Percentiles rank a stretch among this genome's conserved stretches.
Evolutionary conservation across 2,888 invertebrate species (phyloP).

Genomic region (Brachypalpus laphriformis): DNA sequence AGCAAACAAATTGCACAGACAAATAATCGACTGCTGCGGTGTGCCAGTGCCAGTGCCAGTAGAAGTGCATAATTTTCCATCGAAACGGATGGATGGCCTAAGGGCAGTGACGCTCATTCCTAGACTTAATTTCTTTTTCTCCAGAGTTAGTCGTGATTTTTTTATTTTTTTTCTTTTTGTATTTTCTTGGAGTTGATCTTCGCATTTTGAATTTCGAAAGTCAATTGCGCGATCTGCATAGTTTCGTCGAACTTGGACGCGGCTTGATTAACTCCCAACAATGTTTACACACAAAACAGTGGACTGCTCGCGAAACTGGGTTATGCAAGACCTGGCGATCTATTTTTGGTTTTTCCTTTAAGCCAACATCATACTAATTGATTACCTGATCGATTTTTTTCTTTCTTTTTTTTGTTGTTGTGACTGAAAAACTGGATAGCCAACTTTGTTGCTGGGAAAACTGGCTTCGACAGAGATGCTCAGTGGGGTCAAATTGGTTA

Average conservation of each 20-base stretch:
- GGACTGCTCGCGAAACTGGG: conserved; percentile 18
- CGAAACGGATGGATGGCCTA: conserved; percentile 9
- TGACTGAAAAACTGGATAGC: conserved; percentile 29
- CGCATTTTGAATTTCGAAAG: conserved; percentile 28
- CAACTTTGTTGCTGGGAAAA: conserved; percentile 22
- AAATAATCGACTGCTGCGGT: conserved; percentile 36
- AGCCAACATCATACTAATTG: conserved; percentile 66
- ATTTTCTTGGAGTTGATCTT: not conserved
- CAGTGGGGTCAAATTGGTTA: conserved; percentile 29
- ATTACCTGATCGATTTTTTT: conserved; percentile 58
- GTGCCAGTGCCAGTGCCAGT: not conserved
- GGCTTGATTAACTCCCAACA: conserved; percentile 25
- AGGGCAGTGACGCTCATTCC: conserved; percentile 10
- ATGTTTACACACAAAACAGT: conserved; percentile 6
- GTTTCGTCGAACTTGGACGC: conserved; percentile 32
- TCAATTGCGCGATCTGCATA: conserved; percentile 29
- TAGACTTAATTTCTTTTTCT: conserved; percentile 15
- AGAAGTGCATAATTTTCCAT: conserved; percentile 12
- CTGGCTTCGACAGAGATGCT: conserved; percentile 7
- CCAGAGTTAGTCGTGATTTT: conserved; percentile 2
- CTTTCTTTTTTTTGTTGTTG: not conserved
- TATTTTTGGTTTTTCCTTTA: conserved; percentile 68
- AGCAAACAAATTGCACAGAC: conserved; percentile 52
- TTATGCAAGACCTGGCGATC: conserved; percentile 63
- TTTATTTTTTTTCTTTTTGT: not conserved